Conservation (phyloP, 2,888 invertebrate species). For the Eupithecia pulchellata region DNA sequence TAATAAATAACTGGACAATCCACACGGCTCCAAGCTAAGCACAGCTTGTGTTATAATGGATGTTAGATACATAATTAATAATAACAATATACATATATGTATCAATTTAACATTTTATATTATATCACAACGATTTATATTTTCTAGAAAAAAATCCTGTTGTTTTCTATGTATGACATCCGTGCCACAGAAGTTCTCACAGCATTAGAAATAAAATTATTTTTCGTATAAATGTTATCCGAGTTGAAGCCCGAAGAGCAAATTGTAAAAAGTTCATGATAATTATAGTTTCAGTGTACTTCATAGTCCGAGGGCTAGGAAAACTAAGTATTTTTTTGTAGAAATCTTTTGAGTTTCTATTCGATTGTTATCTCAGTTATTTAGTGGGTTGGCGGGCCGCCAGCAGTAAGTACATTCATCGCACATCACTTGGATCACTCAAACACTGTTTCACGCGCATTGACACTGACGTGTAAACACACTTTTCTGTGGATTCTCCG, state of each 20-base stretch:
- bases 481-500: slow-evolving; percentile 28
- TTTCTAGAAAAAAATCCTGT: no score
- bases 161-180: no score
- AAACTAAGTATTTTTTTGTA: neutral
- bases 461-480: slow-evolving; percentile 34
- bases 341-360: slow-evolving; percentile 12
- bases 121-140: no score
- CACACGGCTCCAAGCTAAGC: no score
- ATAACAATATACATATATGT: no score
- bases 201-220: no score
- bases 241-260: neutral
- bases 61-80: no score
- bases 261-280: neutral
- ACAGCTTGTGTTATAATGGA: no score
- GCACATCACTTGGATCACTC: slow-evolving; percentile 35
- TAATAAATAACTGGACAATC: no score
- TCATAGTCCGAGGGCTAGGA: neutral
- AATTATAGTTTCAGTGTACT: neutral
- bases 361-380: slow-evolving; percentile 34
- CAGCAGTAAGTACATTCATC: slow-evolving; percentile 30
- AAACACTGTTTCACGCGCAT: slow-evolving; percentile 20
- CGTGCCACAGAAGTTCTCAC: no score
- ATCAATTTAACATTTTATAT: no score
- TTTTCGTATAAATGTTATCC: neutral
- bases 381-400: slow-evolving; percentile 21